Evolutionary conservation across 2,113 vertebrate genomes (phyloP).

Genomic region (Corythornis cristatus): DNA sequence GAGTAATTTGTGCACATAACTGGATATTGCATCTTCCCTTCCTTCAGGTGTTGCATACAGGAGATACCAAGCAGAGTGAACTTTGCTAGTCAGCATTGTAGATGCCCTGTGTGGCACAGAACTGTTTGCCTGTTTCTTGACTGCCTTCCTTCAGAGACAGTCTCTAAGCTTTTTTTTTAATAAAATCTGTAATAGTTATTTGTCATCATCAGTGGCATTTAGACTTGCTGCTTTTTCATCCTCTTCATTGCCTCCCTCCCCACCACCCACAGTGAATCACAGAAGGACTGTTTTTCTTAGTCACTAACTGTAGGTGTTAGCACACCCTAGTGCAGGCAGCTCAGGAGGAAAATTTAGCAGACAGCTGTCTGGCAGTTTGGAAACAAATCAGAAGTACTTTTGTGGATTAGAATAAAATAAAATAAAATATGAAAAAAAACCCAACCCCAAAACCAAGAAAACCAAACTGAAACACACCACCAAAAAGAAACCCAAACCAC

Average conservation of each 20-base stretch:
- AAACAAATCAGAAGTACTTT: background rate
- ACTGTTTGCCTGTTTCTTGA: background rate
- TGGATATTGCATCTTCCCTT: accelerated
- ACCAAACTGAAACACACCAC: no score
- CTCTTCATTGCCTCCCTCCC: background rate
- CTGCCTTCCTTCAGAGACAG: background rate
- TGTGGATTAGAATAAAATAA: background rate
- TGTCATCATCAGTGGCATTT: constrained; percentile 40
- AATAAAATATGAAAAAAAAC: background rate
- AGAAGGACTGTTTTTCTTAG: constrained; percentile 34
- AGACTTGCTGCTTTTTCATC: background rate
- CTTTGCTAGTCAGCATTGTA: background rate
- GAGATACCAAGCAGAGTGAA: background rate
- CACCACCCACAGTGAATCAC: background rate
- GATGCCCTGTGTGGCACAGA: background rate
- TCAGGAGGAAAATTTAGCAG: constrained; percentile 25
- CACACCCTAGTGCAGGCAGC: background rate
- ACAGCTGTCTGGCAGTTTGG: constrained; percentile 38
- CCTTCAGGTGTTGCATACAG: background rate
- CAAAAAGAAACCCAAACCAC: no score
- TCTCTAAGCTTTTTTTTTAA: background rate
- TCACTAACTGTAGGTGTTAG: constrained; percentile 56
- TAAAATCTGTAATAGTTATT: background rate
- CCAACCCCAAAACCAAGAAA: no score
- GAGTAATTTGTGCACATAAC: background rate